Percentiles rank a stretch among this genome's conserved stretches.
Evolutionary conservation across 2,113 vertebrate species (phyloP).

Genomic region (Psilopsiagon aymara): DNA sequence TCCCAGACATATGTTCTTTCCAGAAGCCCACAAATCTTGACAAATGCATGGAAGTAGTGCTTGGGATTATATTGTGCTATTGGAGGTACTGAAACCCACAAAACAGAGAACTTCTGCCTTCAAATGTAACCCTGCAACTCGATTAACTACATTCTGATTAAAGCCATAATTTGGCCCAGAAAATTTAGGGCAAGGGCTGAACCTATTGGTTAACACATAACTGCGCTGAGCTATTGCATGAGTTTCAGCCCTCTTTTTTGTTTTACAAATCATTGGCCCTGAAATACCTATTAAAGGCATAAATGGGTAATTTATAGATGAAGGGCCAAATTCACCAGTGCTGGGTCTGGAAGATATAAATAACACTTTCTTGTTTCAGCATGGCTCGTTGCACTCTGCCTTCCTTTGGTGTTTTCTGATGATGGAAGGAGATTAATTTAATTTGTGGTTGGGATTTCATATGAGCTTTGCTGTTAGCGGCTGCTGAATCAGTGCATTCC

Average conservation of each 20-base stretch:
- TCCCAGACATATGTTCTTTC: neutral
- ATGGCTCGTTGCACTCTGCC: slow-evolving; percentile 48
- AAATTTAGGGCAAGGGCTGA: slow-evolving; percentile 29
- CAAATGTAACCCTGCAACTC: neutral
- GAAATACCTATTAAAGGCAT: slow-evolving; percentile 53
- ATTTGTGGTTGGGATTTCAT: slow-evolving; percentile 59
- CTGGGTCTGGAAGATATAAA: slow-evolving; percentile 59
- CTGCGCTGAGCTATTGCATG: slow-evolving; percentile 2
- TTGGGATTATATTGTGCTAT: neutral
- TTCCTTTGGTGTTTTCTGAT: slow-evolving; percentile 62
- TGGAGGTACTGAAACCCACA: neutral
- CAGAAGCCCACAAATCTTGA: neutral
- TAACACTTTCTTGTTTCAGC: slow-evolving; percentile 54
- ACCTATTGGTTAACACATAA: slow-evolving; percentile 21
- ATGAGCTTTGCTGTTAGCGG: neutral
- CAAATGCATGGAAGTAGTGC: neutral
- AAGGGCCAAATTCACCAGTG: slow-evolving; percentile 57
- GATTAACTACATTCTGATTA: neutral
- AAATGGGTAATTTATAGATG: slow-evolving; percentile 60
- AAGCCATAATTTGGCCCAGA: slow-evolving; percentile 9
- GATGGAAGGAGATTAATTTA: slow-evolving; percentile 57
- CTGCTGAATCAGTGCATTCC: slow-evolving; percentile 62
- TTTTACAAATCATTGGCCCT: slow-evolving; percentile 57
- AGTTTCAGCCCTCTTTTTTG: slow-evolving; percentile 16
- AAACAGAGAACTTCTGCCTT: neutral